These are phyloP conservation scores for Abramis brama DNA, from an alignment of 2,113 vertebrate genomes.

Conservation along the genomic window DNA sequence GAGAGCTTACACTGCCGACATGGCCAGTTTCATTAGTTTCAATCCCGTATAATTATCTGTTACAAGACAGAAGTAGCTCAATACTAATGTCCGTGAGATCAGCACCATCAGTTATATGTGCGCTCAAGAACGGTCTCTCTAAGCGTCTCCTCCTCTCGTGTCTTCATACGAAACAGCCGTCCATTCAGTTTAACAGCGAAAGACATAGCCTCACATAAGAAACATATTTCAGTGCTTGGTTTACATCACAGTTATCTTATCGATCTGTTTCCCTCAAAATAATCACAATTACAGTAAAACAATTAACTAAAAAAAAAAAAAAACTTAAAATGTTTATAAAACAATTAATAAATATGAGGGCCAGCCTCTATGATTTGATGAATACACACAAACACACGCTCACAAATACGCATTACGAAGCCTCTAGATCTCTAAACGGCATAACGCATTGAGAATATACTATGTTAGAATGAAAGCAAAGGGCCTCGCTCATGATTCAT, in stretches of 20 bases:
- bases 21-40: background rate
- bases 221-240: constrained; percentile 27
- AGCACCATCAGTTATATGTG: constrained; percentile 49
- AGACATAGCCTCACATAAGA: background rate
- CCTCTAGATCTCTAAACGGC: background rate
- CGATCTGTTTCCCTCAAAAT: constrained; percentile 17
- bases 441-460: background rate
- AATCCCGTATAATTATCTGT: background rate
- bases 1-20: background rate
- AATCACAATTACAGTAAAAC: constrained; percentile 25
- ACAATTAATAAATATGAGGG: constrained; percentile 53
- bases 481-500: background rate
- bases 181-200: background rate
- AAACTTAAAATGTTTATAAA: constrained; percentile 14
- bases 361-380: constrained; percentile 55
- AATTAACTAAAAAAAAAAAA: background rate
- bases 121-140: background rate
- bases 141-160: background rate
- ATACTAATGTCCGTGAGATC: constrained; percentile 14
- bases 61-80: constrained; percentile 31
- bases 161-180: constrained; percentile 46
- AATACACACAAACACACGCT: constrained; percentile 22
- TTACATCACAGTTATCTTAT: constrained; percentile 44
- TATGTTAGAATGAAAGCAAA: background rate
- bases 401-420: constrained; percentile 20